phyloP scores from a whole-genome alignment of 2,113 vertebrate genomes.

The Chiloscyllium plagiosum region DNA sequence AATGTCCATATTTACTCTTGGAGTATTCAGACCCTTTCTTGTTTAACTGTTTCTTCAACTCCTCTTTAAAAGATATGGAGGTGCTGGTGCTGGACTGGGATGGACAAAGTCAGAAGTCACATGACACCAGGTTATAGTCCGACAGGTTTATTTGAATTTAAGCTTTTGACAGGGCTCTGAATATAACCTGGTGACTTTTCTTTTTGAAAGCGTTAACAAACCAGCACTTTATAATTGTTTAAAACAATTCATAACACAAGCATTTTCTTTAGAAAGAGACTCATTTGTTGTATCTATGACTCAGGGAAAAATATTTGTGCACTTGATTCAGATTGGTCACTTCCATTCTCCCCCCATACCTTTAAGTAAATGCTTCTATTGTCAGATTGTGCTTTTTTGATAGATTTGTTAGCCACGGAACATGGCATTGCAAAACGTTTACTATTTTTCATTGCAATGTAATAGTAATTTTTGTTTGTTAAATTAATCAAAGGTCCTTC shows the following conservation, averaged over 20 bases:
- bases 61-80: not conserved
- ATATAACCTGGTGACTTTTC: too few species aligned
- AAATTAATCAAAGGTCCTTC: not conserved
- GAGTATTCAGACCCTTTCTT: not conserved
- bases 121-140: too few species aligned
- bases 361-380: not conserved
- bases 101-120: too few species aligned
- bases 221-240: too few species aligned
- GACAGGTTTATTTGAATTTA: too few species aligned
- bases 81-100: too few species aligned
- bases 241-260: not conserved
- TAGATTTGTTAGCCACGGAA: not conserved
- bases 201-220: not conserved
- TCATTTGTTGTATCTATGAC: not conserved
- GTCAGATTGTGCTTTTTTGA: not conserved
- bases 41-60: not conserved
- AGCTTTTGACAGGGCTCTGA: too few species aligned
- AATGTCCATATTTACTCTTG: not conserved
- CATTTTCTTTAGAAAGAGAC: not conserved
- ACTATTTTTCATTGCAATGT: not conserved
- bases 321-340: not conserved
- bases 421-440: not conserved
- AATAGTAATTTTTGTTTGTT: not conserved
- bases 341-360: not conserved
- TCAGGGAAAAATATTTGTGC: not conserved